Percentiles rank a stretch among this genome's conserved stretches.
phyloP scores from a whole-genome alignment of 1,140 invertebrate genomes.

The Aphidius gifuensis region DNA sequence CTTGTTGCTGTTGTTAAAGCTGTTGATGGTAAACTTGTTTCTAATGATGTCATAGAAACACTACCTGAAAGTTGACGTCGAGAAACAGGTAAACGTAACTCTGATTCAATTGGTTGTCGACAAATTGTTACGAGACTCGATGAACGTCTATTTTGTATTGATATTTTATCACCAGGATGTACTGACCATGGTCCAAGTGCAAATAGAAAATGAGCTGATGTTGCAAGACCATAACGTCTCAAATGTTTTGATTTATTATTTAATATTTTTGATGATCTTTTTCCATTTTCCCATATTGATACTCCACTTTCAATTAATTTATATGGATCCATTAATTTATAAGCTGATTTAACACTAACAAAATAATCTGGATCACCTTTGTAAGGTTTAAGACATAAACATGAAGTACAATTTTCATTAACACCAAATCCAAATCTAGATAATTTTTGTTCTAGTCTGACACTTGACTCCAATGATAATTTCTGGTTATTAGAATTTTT shows the following conservation, averaged over 20 bases:
- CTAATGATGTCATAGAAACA: constrained; percentile 46
- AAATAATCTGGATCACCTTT: constrained; percentile 29
- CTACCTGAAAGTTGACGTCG: constrained; percentile 49
- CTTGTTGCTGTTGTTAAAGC: constrained; percentile 28
- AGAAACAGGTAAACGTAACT: constrained; percentile 48
- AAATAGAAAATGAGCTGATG: constrained; percentile 51
- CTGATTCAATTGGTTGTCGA: constrained; percentile 37
- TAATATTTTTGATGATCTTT: constrained; percentile 8
- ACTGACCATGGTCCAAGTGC: constrained; percentile 56
- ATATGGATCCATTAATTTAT: constrained; percentile 22
- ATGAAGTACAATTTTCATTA: constrained; percentile 51
- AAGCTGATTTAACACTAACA: constrained; percentile 8
- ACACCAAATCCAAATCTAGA: constrained; percentile 53
- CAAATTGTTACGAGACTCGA: constrained; percentile 47
- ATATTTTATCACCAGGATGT: constrained; percentile 48
- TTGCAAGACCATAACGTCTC: constrained; percentile 49
- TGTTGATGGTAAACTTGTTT: constrained; percentile 27
- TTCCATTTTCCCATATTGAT: constrained; percentile 39
- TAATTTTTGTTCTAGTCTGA: constrained; percentile 27
- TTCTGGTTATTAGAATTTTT: constrained; percentile 6
- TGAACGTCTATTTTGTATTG: constrained; percentile 46
- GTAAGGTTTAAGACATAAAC: constrained; percentile 43
- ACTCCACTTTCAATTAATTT: constrained; percentile 43
- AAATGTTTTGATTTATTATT: constrained; percentile 33
- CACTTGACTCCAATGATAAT: constrained; percentile 9